Base-by-base conservation (phyloP, 2,888 invertebrate genomes). In the Rotaria socialis region DNA sequence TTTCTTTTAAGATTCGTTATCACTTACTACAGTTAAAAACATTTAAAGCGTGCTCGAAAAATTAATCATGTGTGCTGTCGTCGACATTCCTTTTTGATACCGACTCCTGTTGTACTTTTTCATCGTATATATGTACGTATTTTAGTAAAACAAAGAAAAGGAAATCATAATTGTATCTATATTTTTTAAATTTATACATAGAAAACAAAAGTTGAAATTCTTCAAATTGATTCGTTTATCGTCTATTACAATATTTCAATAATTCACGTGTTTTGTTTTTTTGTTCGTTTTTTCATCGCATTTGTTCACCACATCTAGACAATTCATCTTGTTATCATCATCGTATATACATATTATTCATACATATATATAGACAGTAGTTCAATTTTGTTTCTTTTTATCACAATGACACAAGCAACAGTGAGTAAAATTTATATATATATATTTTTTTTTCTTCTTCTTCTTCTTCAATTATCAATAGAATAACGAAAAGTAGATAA, bases 31-130 rank as follows among this genome's bases (percentile, higher is more conserved):
- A 35, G 67, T 67, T 67, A 35, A 67, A 67, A 67, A 67, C 35
- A 67, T 67, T 35, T 67, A 7, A 67, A 67, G 19, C 67, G 67
- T 67, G 67, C 67, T 67, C 67, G 67, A 67, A 67, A 35, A 67
- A 35, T 35, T 67, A 27, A 67, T 67, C 35, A 67, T 67, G 67
- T 67, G 67, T 67, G 67, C 67, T 67, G 35, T 67, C 67, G 67
- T 67, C 67, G 35, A 67, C 67, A 67, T 67, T 67, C 67, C 67
- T 67, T 67, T 67, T 67, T 67, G 67, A 67, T 67, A 67, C 67
- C 35, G 35, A 35, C 67, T 67, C 67, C 67, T 67, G 67, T 67
- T 67, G 67, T 67, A 67, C 35, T 67, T 67, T 67, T 35, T 67
- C 67, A 67, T 27, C 67, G 7, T 67, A 27, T 35, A 67, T 19